Evolutionary conservation across 1,140 invertebrate species (phyloP).

Genomic region (Drosophila dunni): DNA sequence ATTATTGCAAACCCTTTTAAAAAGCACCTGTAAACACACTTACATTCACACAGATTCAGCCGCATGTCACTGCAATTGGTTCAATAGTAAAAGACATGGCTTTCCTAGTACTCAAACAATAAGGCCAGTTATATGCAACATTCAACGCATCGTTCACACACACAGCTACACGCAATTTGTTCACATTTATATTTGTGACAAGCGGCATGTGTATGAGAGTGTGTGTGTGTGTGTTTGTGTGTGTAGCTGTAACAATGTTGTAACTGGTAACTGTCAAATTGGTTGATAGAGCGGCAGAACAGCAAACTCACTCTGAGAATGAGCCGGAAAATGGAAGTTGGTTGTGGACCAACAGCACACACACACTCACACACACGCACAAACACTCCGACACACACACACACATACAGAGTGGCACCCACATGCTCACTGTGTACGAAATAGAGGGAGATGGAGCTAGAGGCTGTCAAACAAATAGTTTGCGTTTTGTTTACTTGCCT

Average conservation of each 20-base stretch:
- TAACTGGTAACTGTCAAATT: constrained; percentile 79
- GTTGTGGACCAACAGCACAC: constrained; percentile 22
- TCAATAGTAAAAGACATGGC: constrained; percentile 21
- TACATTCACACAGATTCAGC: constrained; percentile 8
- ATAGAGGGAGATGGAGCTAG: constrained; percentile 6
- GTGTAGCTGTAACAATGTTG: constrained; percentile 71
- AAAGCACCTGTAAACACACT: not conserved
- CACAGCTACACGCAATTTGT: constrained; percentile 33
- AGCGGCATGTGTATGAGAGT: constrained; percentile 19
- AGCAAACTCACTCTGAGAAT: constrained; percentile 25
- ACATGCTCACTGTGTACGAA: not conserved
- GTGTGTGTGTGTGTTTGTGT: constrained; percentile 27
- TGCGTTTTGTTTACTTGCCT: constrained; percentile 73
- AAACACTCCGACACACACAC: constrained; percentile 2
- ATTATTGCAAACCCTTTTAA: constrained; percentile 11
- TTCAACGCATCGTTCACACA: not conserved
- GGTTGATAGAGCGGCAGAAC: constrained; percentile 64
- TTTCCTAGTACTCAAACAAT: constrained; percentile 56
- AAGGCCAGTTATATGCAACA: constrained; percentile 46
- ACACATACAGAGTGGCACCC: not conserved
- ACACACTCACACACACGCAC: constrained; percentile 23
- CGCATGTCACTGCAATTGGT: constrained; percentile 15
- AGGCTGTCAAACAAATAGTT: constrained; percentile 76
- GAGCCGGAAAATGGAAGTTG: constrained; percentile 23
- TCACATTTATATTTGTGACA: constrained; percentile 15